Percentiles rank a stretch among this genome's conserved stretches.
Evolutionary conservation across 2,113 vertebrate species (phyloP).

Genomic region (Melanerpes aurifrons): DNA sequence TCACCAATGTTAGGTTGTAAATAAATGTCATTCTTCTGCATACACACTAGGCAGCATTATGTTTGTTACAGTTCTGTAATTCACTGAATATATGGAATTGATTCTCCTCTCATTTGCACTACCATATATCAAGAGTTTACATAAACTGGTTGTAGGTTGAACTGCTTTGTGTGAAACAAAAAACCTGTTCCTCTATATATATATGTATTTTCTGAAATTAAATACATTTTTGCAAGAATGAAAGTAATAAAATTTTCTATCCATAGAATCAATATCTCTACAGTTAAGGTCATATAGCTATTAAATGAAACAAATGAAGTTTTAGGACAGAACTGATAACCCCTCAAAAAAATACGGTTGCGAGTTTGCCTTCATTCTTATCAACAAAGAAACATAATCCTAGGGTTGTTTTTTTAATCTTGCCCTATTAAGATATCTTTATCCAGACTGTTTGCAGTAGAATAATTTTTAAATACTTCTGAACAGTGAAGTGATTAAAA

Average conservation of each 20-base stretch:
- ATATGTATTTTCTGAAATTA: not conserved
- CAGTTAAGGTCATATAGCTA: not conserved
- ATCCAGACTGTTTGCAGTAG: not conserved
- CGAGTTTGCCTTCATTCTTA: not conserved
- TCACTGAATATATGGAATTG: not conserved
- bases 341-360: accelerated
- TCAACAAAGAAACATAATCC: not conserved
- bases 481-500: not conserved
- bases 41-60: not conserved
- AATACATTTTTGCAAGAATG: not conserved
- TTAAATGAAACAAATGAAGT: not conserved
- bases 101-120: not conserved
- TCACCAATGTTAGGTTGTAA: not conserved
- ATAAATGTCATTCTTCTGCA: not conserved
- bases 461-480: not conserved
- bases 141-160: not conserved
- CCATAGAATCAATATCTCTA: not conserved
- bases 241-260: not conserved
- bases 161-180: not conserved
- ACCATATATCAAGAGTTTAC: not conserved
- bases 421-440: not conserved
- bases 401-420: not conserved
- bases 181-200: not conserved
- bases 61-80: not conserved
- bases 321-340: not conserved